phyloP scores from a whole-genome alignment of 2,888 invertebrate species.

The Cephus rjabovi region DNA sequence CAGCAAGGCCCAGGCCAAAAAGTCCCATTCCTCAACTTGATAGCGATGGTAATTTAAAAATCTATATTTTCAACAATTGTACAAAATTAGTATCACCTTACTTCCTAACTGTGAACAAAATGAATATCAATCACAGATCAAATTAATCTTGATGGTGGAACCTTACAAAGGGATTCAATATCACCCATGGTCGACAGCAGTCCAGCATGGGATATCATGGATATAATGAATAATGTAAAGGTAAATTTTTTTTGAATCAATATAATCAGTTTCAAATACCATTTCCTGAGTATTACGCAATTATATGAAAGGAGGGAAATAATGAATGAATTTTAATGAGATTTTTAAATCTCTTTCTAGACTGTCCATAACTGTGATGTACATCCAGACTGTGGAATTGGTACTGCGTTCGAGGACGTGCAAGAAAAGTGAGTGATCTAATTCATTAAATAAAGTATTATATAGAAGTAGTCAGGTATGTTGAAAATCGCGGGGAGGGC shows the following conservation, averaged over 20 bases:
- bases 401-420: constrained; percentile 69
- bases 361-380: constrained; percentile 70
- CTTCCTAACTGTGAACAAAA: constrained; percentile 2
- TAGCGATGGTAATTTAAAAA: constrained; percentile 53
- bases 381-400: constrained; percentile 70
- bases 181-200: constrained; percentile 60
- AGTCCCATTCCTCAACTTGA: constrained; percentile 61
- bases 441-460: constrained; percentile 12
- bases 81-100: background rate
- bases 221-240: constrained; percentile 80
- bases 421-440: constrained; percentile 61
- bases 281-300: background rate
- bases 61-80: constrained; percentile 7
- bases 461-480: constrained; percentile 12
- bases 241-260: constrained; percentile 30
- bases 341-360: constrained; percentile 34
- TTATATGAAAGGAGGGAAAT: background rate
- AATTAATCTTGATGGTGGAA: constrained; percentile 60
- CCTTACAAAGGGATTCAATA: constrained; percentile 57
- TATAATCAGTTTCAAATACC: background rate
- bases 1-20: constrained; percentile 72
- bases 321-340: background rate
- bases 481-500: constrained; percentile 30
- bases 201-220: constrained; percentile 79
- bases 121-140: constrained; percentile 46